phyloP scores from a whole-genome alignment of 1,140 invertebrate genomes.

The Mycetomoellerius zeteki region DNA sequence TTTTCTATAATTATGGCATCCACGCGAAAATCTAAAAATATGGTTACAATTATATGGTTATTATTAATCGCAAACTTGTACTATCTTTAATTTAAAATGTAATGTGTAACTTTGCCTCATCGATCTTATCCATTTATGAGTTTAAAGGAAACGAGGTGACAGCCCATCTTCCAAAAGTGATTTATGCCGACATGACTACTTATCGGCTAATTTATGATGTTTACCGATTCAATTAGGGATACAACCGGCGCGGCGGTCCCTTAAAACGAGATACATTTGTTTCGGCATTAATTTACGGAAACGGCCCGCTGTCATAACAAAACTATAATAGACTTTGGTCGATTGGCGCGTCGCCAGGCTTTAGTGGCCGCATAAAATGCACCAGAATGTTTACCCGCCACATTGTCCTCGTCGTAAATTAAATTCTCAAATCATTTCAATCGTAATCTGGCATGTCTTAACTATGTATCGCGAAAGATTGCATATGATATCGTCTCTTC shows the following conservation, averaged over 20 bases:
- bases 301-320: constrained; percentile 86
- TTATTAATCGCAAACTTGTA: neutral
- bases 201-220: constrained; percentile 86
- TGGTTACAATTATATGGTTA: neutral
- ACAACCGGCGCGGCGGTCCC: constrained; percentile 71
- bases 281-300: constrained; percentile 86
- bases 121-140: constrained; percentile 14
- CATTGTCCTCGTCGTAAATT: constrained; percentile 63
- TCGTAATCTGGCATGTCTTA: neutral
- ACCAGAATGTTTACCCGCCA: constrained; percentile 52
- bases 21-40: neutral
- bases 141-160: constrained; percentile 64
- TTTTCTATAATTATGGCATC: neutral
- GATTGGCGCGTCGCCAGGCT: constrained; percentile 75
- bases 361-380: constrained; percentile 66
- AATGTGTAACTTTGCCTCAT: neutral
- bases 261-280: constrained; percentile 84
- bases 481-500: neutral
- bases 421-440: constrained; percentile 27
- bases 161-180: constrained; percentile 77
- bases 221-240: constrained; percentile 87
- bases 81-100: constrained; percentile 11
- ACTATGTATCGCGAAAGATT: neutral
- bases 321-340: constrained; percentile 86
- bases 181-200: constrained; percentile 81